These are phyloP conservation scores for Coptotermes formosanus DNA, from an alignment of 1,140 invertebrate genomes.

Conservation along the genomic window DNA sequence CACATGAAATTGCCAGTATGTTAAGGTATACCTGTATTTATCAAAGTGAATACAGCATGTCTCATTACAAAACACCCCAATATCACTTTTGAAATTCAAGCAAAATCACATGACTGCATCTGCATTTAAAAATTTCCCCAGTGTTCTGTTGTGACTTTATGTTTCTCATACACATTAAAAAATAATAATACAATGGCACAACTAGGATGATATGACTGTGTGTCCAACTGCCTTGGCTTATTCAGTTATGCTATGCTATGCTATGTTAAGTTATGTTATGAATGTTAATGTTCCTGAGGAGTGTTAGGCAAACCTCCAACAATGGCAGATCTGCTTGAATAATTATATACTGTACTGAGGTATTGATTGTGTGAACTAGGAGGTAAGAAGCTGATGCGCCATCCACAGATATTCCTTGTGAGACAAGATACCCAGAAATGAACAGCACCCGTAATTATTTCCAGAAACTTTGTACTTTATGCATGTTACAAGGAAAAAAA, in stretches of 20 bases:
- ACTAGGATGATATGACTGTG: neutral
- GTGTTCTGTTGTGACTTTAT: neutral
- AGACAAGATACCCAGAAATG: neutral
- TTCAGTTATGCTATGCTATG: neutral
- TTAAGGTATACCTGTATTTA: too few species aligned
- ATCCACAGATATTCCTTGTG: neutral
- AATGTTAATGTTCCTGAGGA: constrained; percentile 22
- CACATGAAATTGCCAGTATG: too few species aligned
- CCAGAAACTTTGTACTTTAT: constrained; percentile 28
- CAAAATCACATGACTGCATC: neutral
- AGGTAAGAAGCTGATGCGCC: neutral
- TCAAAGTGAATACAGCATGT: too few species aligned
- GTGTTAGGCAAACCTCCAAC: constrained; percentile 8
- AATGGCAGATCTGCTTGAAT: constrained; percentile 8
- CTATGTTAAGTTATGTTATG: neutral
- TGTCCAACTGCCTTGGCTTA: neutral
- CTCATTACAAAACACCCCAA: too few species aligned
- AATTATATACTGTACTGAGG: constrained; percentile 28
- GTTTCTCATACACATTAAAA: neutral
- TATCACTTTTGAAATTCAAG: neutral
- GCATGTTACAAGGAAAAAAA: neutral
- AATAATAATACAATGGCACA: constrained; percentile 15
- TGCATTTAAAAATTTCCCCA: neutral
- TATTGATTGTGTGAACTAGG: constrained; percentile 26
- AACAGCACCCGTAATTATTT: constrained; percentile 12